phyloP scores from a whole-genome alignment of 2,113 vertebrate genomes.

The Heloderma charlesbogerti region DNA sequence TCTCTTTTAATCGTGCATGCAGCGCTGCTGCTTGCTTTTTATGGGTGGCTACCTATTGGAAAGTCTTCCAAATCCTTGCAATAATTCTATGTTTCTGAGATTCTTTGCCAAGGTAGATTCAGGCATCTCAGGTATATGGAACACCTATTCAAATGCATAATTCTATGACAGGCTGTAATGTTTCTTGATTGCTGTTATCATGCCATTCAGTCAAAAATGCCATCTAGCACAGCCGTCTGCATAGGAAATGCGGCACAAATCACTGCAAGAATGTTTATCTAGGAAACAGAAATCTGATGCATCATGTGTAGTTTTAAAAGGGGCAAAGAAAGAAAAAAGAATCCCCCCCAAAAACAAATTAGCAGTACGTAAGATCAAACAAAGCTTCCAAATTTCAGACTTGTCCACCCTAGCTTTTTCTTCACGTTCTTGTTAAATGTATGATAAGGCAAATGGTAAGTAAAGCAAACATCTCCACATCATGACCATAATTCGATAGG shows the following conservation, averaged over 20 bases:
- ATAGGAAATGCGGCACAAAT: conserved; percentile 3
- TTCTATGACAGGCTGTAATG: conserved; percentile 17
- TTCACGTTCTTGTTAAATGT: background rate
- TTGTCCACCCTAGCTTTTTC: background rate
- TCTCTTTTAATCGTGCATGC: background rate
- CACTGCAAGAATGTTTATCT: background rate
- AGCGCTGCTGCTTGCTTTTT: background rate
- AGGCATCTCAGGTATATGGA: conserved; percentile 19
- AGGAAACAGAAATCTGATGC: background rate
- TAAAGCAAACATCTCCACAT: background rate
- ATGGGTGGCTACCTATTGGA: background rate
- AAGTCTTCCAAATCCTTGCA: background rate
- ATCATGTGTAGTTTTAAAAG: background rate
- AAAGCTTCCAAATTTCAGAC: background rate
- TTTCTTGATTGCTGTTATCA: conserved; percentile 39
- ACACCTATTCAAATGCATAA: conserved; percentile 30
- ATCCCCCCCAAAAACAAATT: background rate
- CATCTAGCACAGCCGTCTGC: background rate
- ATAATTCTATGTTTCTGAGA: conserved; percentile 1
- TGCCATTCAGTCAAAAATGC: conserved; percentile 5
- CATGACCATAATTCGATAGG: too few relatives aligned
- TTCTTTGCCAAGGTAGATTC: conserved; percentile 11
- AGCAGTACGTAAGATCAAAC: background rate
- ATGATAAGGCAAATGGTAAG: background rate
- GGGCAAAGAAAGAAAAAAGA: background rate